Evolutionary conservation across 2,888 invertebrate species (phyloP).

Genomic region (Drosophila helvetica): DNA sequence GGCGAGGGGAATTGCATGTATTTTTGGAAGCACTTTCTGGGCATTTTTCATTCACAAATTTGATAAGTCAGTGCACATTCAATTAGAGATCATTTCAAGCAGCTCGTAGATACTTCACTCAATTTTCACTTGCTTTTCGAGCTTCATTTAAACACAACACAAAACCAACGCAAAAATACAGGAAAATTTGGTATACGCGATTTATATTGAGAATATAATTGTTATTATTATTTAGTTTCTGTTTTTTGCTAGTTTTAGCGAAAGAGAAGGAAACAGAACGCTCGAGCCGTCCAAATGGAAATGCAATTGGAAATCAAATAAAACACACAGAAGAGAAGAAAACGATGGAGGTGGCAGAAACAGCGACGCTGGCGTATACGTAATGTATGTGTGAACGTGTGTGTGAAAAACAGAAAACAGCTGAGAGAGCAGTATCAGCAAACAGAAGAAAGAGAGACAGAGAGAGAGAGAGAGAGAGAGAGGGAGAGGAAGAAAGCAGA

Average conservation of each 20-base stretch:
- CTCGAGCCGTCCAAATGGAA: conserved; percentile 65
- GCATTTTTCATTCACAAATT: not conserved
- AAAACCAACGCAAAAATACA: not conserved
- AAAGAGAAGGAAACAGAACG: conserved; percentile 40
- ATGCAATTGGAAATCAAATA: conserved; percentile 75
- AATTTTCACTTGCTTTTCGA: not conserved
- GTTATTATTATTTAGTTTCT: not conserved
- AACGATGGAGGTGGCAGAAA: conserved; percentile 44
- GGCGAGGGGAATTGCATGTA: not conserved
- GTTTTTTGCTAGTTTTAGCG: not conserved
- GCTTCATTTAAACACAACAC: not conserved
- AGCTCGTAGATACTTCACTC: not conserved
- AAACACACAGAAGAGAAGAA: conserved; percentile 63
- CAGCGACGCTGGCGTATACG: conserved; percentile 61
- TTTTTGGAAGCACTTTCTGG: not conserved
- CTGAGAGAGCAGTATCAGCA: conserved; percentile 29
- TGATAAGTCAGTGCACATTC: not conserved
- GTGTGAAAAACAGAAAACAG: conserved; percentile 51
- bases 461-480: conserved; percentile 5
- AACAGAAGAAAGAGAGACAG: conserved; percentile 15
- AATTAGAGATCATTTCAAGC: not conserved
- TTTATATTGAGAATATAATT: not conserved
- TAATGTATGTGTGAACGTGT: conserved; percentile 52
- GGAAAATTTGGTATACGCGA: not conserved
- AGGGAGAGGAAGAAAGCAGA: conserved; percentile 1